These are phyloP conservation scores for Leucozona laternaria DNA, from an alignment of 2,888 invertebrate genomes.

Conservation along the genomic window DNA sequence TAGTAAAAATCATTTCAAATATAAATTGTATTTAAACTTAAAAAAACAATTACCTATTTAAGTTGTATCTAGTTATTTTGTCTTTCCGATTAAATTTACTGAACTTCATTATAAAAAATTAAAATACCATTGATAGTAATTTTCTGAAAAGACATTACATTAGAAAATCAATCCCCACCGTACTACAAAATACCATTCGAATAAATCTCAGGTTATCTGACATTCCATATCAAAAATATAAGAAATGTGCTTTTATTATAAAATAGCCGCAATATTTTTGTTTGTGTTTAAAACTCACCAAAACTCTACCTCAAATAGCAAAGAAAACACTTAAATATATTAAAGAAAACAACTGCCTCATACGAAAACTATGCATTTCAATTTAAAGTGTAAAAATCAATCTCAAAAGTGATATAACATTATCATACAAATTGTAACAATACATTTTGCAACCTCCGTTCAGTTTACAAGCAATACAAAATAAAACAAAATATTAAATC, in stretches of 20 bases:
- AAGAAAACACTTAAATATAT: constrained; percentile 46
- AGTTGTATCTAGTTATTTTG: not conserved
- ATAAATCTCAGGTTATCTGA: constrained; percentile 65
- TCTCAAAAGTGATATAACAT: constrained; percentile 64
- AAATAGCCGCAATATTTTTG: constrained; percentile 33
- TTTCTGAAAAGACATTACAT: constrained; percentile 18
- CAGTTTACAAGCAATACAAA: constrained; percentile 44
- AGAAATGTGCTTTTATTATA: constrained; percentile 2
- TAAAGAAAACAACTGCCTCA: constrained; percentile 63
- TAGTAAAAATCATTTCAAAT: not conserved
- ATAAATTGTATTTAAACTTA: not conserved
- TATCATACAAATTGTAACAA: constrained; percentile 42
- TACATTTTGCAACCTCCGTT: constrained; percentile 55
- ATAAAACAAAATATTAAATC: constrained; percentile 47
- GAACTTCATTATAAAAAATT: not conserved
- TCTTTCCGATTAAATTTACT: not conserved
- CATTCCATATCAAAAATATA: constrained; percentile 63
- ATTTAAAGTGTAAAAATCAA: constrained; percentile 51
- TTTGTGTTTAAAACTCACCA: constrained; percentile 43
- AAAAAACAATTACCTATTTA: not conserved
- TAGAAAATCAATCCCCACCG: not conserved
- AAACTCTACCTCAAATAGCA: constrained; percentile 66
- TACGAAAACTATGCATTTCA: constrained; percentile 56
- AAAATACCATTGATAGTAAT: not conserved
- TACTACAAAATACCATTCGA: constrained; percentile 17